Base-by-base conservation (phyloP, 2,113 vertebrate genomes). In the Eulacestoma nigropectus region DNA sequence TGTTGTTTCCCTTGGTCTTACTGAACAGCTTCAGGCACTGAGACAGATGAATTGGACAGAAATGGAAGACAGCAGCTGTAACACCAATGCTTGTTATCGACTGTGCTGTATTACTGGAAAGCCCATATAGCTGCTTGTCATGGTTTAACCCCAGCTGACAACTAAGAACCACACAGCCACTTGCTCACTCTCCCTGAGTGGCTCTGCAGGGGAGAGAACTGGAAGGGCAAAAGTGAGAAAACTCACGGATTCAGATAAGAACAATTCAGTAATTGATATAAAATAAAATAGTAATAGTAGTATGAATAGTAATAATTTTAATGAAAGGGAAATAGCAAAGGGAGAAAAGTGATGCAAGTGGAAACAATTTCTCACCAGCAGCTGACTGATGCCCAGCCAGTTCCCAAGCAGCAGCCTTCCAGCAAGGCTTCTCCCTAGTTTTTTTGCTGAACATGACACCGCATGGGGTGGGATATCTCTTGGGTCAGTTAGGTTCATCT, bases 1-100 rank as follows among this genome's bases (percentile, higher is more conserved):
- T 96, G 94, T 93, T 97, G 53, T 95, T 97, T 98, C 92, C 84
- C 90, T 96, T 97, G 95, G 97, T 97, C 84, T 97, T 96, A 83
- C 85, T 95, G 92, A 97, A 96, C 79, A 90, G 95, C 97, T 97
- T 72, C 90, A 96, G 97, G 97, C 96, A 85, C 56, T 39, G 44
- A 96, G 90, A 95, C 85, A 88, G 88, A 97, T 96, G 91, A 96
- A 97, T 89, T 93, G 89, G 75, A 90, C 79, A 84, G 93, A 92
- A 97, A 96, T 95, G 89, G 94, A 96, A 94, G 94, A 93, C 52
- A 95, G 89, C 90, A 97, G 89, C 95, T 97, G 78, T 91, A 96
- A 94, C 79, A 93, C 89, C 84, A 93, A 68, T 84, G 90, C 82
- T 95, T 91, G 87, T 94, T 93, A 96, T 85, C 60, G 0, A 53